These are phyloP conservation scores for Polymixis lichenea DNA, from an alignment of 2,888 invertebrate species.

Conservation along the genomic window DNA sequence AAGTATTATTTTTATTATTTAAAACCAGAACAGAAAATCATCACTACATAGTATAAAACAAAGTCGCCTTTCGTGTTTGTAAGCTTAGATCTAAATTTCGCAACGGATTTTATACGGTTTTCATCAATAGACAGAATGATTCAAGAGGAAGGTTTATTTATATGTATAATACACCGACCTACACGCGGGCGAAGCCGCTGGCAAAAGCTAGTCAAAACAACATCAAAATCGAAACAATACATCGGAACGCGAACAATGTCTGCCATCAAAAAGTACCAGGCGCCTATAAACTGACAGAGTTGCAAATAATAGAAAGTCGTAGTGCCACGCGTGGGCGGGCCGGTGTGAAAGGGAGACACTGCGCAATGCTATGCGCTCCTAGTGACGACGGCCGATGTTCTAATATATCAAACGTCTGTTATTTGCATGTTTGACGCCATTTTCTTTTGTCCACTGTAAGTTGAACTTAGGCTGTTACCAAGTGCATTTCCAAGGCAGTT, in stretches of 20 bases:
- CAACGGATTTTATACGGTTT: no score
- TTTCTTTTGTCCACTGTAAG: slow-evolving; percentile 10
- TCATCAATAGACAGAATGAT: no score
- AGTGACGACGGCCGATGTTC: slow-evolving; percentile 50
- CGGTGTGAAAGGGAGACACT: slow-evolving; percentile 69
- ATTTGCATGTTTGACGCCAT: slow-evolving; percentile 28
- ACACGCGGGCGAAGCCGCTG: no score
- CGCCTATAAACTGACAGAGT: slow-evolving; percentile 56
- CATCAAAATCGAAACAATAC: slow-evolving; percentile 18
- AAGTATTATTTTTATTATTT: no score
- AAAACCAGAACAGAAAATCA: no score
- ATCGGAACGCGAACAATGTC: slow-evolving; percentile 36
- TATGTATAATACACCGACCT: no score
- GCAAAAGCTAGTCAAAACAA: no score
- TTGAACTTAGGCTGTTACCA: not conserved
- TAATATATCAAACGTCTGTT: slow-evolving; percentile 35
- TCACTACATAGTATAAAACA: no score
- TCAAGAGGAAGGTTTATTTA: no score
- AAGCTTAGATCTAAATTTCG: no score
- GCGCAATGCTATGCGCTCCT: slow-evolving; percentile 54
- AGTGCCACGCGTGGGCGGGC: slow-evolving; percentile 64
- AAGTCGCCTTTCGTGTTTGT: no score
- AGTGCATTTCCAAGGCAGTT: not conserved
- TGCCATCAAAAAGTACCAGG: slow-evolving; percentile 49
- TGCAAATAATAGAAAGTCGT: slow-evolving; percentile 65